Evolutionary conservation across 2,113 vertebrate species (phyloP).

Genomic region (Laticauda colubrina): DNA sequence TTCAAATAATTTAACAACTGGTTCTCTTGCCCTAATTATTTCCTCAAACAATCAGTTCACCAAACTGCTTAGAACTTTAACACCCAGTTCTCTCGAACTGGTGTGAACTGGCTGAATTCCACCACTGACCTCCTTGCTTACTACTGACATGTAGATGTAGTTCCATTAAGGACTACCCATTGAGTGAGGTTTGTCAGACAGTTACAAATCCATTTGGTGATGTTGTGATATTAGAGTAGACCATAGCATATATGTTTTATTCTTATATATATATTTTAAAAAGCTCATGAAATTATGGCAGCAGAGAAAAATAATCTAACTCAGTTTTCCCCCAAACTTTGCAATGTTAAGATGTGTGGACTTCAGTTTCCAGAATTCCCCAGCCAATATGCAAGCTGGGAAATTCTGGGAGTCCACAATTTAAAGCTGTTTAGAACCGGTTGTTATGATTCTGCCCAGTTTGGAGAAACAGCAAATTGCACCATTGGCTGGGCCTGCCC

Average conservation of each 20-base stretch:
- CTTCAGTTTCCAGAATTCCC: not conserved
- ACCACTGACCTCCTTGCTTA: not conserved
- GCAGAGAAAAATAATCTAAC: slow-evolving; percentile 36
- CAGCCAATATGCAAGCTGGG: not conserved
- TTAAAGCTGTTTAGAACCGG: not conserved
- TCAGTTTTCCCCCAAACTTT: not conserved
- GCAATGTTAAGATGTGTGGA: not conserved
- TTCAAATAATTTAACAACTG: no score
- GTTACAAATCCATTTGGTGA: not conserved
- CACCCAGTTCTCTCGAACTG: no score
- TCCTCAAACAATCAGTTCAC: no score
- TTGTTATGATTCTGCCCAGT: no score
- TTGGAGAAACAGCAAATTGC: no score
- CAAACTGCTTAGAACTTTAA: no score
- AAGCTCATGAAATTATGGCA: not conserved
- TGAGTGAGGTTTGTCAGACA: not conserved
- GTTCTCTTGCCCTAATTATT: no score
- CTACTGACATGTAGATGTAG: not conserved
- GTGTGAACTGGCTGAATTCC: no score
- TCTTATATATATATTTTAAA: no score
- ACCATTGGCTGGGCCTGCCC: no score
- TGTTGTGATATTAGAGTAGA: not conserved
- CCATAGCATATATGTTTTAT: no score
- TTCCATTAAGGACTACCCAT: not conserved
- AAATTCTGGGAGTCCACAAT: not conserved